These are phyloP conservation scores for Scomber japonicus DNA, from an alignment of 2,113 vertebrate species.

Conservation along the genomic window DNA sequence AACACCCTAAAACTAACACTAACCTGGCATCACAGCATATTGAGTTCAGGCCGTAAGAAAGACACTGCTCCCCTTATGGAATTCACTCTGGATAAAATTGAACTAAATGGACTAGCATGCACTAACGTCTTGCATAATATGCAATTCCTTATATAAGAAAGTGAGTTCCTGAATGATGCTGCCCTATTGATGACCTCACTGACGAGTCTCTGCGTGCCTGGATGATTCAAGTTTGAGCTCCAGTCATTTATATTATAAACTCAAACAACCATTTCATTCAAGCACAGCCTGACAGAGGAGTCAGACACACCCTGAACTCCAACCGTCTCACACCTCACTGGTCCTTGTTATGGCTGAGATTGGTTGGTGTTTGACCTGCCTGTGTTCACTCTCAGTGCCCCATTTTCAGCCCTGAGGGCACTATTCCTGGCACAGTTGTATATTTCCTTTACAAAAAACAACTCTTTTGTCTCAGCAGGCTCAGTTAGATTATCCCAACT, in stretches of 20 bases:
- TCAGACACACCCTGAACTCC: slow-evolving; percentile 71
- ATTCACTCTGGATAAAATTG: not conserved
- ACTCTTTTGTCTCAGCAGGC: slow-evolving; percentile 9
- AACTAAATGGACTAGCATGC: not conserved
- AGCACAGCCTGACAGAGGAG: slow-evolving; percentile 65
- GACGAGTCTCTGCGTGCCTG: slow-evolving; percentile 51
- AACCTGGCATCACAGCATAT: not conserved
- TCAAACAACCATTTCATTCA: slow-evolving; percentile 55
- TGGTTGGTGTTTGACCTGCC: slow-evolving; percentile 45
- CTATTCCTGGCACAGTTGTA: slow-evolving; percentile 21
- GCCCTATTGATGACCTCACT: slow-evolving; percentile 11
- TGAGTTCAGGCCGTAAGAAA: no score
- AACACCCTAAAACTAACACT: not conserved
- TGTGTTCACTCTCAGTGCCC: slow-evolving; percentile 28
- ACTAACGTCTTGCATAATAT: not conserved
- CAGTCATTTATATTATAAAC: slow-evolving; percentile 51
- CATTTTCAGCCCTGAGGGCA: slow-evolving; percentile 41
- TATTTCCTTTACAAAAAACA: slow-evolving; percentile 22
- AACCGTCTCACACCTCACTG: slow-evolving; percentile 61
- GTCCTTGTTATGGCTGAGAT: slow-evolving; percentile 57
- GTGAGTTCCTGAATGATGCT: not conserved
- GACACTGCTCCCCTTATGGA: not conserved
- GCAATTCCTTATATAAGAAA: not conserved
- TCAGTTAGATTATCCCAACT: slow-evolving; percentile 4
- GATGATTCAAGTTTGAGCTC: slow-evolving; percentile 38